These are phyloP conservation scores for Nowickia ferox DNA, from an alignment of 2,888 invertebrate genomes.

Conservation along the genomic window DNA sequence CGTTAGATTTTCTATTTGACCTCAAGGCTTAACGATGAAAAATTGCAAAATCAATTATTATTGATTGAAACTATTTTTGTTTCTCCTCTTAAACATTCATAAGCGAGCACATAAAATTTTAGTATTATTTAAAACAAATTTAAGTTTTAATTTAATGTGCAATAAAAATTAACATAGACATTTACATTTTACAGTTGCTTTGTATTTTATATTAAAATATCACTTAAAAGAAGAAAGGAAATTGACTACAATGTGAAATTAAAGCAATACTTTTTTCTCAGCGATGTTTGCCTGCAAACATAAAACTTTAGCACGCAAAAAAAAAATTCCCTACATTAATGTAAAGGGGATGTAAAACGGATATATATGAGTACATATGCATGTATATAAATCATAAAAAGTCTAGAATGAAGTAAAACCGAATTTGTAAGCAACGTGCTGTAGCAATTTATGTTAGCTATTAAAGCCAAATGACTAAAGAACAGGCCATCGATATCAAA, in stretches of 20 bases:
- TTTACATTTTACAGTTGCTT: too few relatives aligned
- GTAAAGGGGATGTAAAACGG: too few relatives aligned
- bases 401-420: too few relatives aligned
- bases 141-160: neutral
- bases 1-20: constrained; percentile 41
- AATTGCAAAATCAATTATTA: constrained; percentile 49
- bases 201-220: neutral
- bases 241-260: neutral
- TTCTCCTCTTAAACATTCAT: neutral
- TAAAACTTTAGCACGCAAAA: too few relatives aligned
- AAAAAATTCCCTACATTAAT: too few relatives aligned
- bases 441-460: too few relatives aligned
- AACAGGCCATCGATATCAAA: too few relatives aligned
- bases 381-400: too few relatives aligned
- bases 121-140: neutral
- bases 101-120: neutral
- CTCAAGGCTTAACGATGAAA: constrained; percentile 41
- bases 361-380: too few relatives aligned
- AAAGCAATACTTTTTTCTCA: neutral
- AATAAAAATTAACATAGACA: too few relatives aligned
- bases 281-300: neutral
- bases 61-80: constrained; percentile 3
- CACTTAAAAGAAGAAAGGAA: neutral
- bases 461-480: too few relatives aligned
- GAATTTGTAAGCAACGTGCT: too few relatives aligned